Percentiles rank a stretch among this genome's conserved stretches.
Conservation (phyloP, 2,113 vertebrate species). For the Corydoras sp. region DNA sequence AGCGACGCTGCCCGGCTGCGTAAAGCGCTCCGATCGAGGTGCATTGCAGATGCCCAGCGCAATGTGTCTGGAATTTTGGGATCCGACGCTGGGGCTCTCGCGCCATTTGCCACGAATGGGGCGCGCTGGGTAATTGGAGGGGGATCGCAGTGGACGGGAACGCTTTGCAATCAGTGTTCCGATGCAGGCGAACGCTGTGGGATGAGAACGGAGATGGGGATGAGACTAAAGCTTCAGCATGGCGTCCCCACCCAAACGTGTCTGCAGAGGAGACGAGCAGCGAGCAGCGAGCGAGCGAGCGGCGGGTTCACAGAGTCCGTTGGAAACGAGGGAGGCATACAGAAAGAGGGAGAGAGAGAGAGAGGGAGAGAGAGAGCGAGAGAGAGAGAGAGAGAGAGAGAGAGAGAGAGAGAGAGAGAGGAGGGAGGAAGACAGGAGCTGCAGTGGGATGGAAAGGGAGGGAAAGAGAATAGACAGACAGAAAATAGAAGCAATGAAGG, state of each 20-base stretch:
- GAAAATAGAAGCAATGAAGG: not conserved
- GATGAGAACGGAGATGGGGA: constrained; percentile 19
- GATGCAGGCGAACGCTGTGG: not conserved
- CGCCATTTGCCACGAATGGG: no score
- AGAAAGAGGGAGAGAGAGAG: constrained; percentile 14
- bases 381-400: constrained; percentile 13
- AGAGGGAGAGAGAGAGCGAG: constrained; percentile 20
- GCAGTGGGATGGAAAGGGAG: constrained; percentile 32
- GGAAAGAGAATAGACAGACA: constrained; percentile 11
- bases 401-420: constrained; percentile 9
- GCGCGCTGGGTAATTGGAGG: no score
- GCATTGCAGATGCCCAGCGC: no score
- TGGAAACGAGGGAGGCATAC: constrained; percentile 34
- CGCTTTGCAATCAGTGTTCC: not conserved
- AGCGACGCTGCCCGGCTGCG: no score
- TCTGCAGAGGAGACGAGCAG: constrained; percentile 26
- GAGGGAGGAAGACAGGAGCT: constrained; percentile 30
- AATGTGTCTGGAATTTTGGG: no score
- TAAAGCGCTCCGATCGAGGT: no score
- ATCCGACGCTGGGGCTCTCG: no score
- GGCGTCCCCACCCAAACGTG: constrained; percentile 37
- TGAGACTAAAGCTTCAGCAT: constrained; percentile 18
- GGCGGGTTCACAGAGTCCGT: constrained; percentile 41
- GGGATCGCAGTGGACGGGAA: no score
- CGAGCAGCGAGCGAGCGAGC: constrained; percentile 12